Evolutionary conservation across 2,113 vertebrate species (phyloP).

Genomic region (Lophotis ruficrista): DNA sequence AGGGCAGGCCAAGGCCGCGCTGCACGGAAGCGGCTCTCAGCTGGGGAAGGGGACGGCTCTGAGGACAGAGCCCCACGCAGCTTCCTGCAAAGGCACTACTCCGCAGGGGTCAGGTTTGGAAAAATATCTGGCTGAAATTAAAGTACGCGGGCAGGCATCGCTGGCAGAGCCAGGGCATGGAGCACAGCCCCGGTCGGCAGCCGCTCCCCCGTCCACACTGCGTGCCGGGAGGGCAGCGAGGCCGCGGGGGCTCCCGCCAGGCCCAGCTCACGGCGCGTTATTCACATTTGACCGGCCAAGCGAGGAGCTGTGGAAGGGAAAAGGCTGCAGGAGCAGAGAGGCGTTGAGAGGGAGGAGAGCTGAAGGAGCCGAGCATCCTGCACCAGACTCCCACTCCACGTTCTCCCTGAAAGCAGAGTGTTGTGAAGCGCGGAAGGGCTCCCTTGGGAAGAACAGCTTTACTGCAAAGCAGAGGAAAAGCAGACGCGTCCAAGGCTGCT

Average conservation of each 20-base stretch:
- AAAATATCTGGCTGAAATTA: neutral
- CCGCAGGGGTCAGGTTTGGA: fast-evolving
- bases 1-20: neutral
- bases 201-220: fast-evolving
- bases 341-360: neutral
- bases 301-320: neutral
- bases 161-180: fast-evolving
- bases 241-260: neutral
- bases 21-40: neutral
- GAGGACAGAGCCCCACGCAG: fast-evolving
- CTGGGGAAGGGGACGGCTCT: fast-evolving
- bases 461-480: neutral
- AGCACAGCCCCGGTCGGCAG: neutral
- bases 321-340: neutral
- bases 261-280: fast-evolving
- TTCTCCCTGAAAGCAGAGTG: neutral
- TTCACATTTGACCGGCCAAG: neutral
- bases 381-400: neutral
- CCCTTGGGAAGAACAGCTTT: no score
- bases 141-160: fast-evolving
- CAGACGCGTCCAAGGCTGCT: neutral
- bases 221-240: fast-evolving
- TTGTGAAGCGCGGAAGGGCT: neutral
- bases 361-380: neutral
- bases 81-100: fast-evolving